These are phyloP conservation scores for Nematopogon swammerdamellus DNA, from an alignment of 2,888 invertebrate species.

Conservation along the genomic window DNA sequence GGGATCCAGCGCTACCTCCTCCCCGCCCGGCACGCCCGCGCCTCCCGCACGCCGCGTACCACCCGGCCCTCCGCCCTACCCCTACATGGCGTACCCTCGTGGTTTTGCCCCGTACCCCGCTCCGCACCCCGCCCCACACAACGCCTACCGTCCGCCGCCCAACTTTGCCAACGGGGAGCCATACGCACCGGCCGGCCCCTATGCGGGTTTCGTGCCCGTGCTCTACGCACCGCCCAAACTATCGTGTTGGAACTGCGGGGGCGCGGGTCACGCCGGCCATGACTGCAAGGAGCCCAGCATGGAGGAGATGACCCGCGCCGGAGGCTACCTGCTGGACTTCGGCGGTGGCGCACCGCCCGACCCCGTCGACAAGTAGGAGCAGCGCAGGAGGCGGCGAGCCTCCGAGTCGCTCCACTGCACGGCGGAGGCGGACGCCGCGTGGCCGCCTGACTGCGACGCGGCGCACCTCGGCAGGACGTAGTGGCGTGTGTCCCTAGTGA, in stretches of 20 bases:
- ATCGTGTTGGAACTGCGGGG: conserved; percentile 93
- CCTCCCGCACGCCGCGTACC: conserved; percentile 22
- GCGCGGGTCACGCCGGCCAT: conserved; percentile 74
- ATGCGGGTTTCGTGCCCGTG: conserved; percentile 48
- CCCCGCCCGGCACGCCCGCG: conserved; percentile 40
- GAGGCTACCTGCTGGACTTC: conserved; percentile 67
- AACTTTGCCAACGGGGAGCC: conserved; percentile 48
- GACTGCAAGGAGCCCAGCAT: conserved; percentile 90
- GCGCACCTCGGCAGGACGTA: background rate
- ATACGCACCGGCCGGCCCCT: conserved; percentile 39
- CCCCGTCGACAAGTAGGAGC: conserved; percentile 20
- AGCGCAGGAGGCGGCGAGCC: background rate
- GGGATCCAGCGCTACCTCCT: conserved; percentile 41
- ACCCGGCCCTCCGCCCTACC: conserved; percentile 18
- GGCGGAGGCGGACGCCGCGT: too few relatives aligned
- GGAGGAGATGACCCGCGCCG: conserved; percentile 83
- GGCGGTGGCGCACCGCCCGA: conserved; percentile 47
- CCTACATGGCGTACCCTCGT: conserved; percentile 16
- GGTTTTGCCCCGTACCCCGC: conserved; percentile 28
- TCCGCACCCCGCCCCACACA: conserved; percentile 28
- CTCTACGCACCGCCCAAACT: conserved; percentile 60
- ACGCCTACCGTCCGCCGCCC: conserved; percentile 29
- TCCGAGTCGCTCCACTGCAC: too few relatives aligned
- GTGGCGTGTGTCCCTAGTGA: too few relatives aligned
- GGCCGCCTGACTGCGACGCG: too few relatives aligned